Base-by-base conservation (phyloP, 1,140 invertebrate genomes). In the Penaeus indicus region DNA sequence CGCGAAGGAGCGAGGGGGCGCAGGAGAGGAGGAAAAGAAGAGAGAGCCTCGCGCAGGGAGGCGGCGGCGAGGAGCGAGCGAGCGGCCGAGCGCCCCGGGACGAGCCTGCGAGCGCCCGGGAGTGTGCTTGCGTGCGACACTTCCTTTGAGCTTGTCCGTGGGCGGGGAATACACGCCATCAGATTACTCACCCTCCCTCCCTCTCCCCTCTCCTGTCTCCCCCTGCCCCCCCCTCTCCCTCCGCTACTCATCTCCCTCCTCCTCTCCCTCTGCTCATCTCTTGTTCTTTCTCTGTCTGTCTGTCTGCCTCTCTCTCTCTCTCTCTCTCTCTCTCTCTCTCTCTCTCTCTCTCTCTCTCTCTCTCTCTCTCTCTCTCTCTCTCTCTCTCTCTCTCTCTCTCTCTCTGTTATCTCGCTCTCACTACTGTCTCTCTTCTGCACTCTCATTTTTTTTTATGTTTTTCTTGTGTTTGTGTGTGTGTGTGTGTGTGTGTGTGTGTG, bases 301-400 rank as follows among this genome's bases (percentile, higher is more conserved):
- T 1, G 1, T 10, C n/a, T n/a, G 13, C 47, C 47, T 13, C 8
- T 10, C 54, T 0, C 54, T 54, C 54, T 54, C 54, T 0, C 54
- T 13, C 11, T 54, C 54, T 13, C 54, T 13, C 54, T 54, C 10
- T 13, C 54, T 21, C 19, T 25, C 21, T 1, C 7, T 62, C 22
- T 3, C 80, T n/a, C 32, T n/a, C 27, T 11, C 22, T n/a, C 32
- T 22, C 60, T 22, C 42, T 27, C 32, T n/a, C 54, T 22, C 16
- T 21, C 32, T 16, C 32, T 11, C 42, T 63, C 64, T 84, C 83
- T 72, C 83, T 84, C 83, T 72, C 63, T 72, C 83, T 72, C 83
- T 84, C 83, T 72, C 83, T 84, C 83, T 84, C 63, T 72, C 83
- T 84, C 83, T 54, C 64, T 84, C 83, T 69, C 63, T 69, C 83